Evolutionary conservation across 2,113 vertebrate genomes (phyloP).

Genomic region (Sula dactylatra): DNA sequence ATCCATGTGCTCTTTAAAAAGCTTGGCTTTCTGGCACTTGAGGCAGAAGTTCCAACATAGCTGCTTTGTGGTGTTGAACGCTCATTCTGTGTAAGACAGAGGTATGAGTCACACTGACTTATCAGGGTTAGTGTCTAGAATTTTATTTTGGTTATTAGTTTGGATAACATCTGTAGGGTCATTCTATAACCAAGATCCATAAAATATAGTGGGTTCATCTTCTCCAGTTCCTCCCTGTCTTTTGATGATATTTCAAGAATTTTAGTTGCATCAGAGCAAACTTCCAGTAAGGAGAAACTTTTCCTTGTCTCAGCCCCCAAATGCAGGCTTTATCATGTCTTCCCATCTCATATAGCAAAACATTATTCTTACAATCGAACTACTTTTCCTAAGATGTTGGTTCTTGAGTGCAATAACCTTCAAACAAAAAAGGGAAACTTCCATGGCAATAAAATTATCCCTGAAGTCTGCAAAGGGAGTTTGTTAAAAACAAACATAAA

Average conservation of each 20-base stretch:
- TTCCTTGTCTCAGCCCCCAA: neutral
- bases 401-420: neutral
- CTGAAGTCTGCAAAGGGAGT: neutral
- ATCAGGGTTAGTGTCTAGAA: neutral
- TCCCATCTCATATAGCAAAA: neutral
- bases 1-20: neutral
- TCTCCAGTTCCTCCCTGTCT: neutral
- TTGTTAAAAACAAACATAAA: neutral
- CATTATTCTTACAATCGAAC: neutral
- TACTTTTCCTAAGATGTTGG: neutral
- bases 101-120: neutral
- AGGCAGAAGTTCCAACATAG: neutral
- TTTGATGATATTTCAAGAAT: neutral
- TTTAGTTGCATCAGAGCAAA: neutral
- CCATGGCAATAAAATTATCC: neutral
- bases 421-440: neutral
- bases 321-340: neutral
- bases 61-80: neutral
- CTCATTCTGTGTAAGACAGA: neutral
- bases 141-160: neutral
- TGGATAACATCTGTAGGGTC: neutral
- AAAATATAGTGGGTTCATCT: neutral
- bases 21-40: neutral
- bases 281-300: neutral
- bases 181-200: neutral